These are phyloP conservation scores for Leuctra nigra DNA, from an alignment of 2,888 invertebrate species.

Conservation along the genomic window DNA sequence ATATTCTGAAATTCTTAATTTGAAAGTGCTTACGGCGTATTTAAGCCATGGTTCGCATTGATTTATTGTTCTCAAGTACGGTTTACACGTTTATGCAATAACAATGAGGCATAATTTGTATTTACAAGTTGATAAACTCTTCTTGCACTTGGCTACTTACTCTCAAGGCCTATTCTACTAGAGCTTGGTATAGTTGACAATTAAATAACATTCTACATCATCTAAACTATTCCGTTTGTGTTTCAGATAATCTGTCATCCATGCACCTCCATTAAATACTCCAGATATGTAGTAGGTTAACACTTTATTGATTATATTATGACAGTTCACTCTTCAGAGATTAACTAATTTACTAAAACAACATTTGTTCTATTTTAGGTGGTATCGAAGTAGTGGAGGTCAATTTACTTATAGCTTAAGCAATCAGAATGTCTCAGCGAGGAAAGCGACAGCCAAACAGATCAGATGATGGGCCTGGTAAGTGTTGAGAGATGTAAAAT, in stretches of 20 bases:
- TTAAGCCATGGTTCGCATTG: too few species aligned
- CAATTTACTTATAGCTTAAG: constrained; percentile 29
- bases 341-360: background rate
- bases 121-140: too few species aligned
- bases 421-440: constrained; percentile 63
- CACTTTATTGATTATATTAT: constrained; percentile 13
- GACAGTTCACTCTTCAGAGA: background rate
- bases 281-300: constrained; percentile 55
- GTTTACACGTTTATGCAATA: too few species aligned
- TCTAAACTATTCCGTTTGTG: background rate
- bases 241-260: constrained; percentile 19
- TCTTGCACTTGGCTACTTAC: too few species aligned
- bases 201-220: too few species aligned
- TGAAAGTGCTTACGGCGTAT: too few species aligned
- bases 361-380: constrained; percentile 29
- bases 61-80: too few species aligned
- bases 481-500: constrained; percentile 2
- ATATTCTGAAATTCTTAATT: background rate
- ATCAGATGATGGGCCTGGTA: constrained; percentile 54
- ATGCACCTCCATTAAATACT: constrained; percentile 31
- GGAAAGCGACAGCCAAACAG: constrained; percentile 64
- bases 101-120: too few species aligned
- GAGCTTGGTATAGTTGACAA: too few species aligned
- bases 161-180: too few species aligned
- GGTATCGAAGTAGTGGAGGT: constrained; percentile 34